Base-by-base conservation (phyloP, 2,113 vertebrate species). In the Aptenodytes forsteri region DNA sequence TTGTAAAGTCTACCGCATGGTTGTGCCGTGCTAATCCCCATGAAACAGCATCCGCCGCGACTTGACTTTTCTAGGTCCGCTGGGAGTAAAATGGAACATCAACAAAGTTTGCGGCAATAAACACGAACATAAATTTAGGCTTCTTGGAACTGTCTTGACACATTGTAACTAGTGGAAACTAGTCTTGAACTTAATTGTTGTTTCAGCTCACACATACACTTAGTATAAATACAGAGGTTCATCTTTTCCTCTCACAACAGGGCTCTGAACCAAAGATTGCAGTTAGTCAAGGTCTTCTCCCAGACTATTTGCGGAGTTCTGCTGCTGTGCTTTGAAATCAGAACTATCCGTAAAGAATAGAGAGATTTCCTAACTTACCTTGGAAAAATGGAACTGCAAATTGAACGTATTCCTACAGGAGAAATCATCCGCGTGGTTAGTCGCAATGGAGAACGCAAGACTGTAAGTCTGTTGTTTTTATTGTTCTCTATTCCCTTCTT, bases 351-450 rank as follows among this genome's bases (percentile, higher is more conserved):
- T 32, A 79, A 75, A 66, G 77, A 88, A 64, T 1, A 77, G 61
- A 78, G 75, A 44, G 64, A 46, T 59, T 69, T 61, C 14, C 62
- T 78, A 46, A 42, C 69, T 69, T 44, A 25, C 15, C 64, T 86
- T 56, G 79, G 79, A 42, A 93, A 50, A 70, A 98, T 98, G 98
- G 98, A 98, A 4, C 96, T 98, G 56, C 97, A 96, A 52, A 93
- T 98, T 70, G 98, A 98, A 61, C 82, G 81, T 49, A 71, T 98
- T 89, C 98, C 98, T 87, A 98, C 98, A 0, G 98, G 98, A 94
- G 98, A 98, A 93, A 98, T 98, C 90, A 98, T 98, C 96, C 97
- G 94, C 0, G 97, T 98, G 95, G 97, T 97, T 32, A 85, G 97
- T 44, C 95, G 34, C 66, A 95, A 91, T 91, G 97, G 95, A 92